Percentiles rank a stretch among this genome's conserved stretches.
Evolutionary conservation across 2,113 vertebrate genomes (phyloP).

Genomic region (Actinemys pallida): DNA sequence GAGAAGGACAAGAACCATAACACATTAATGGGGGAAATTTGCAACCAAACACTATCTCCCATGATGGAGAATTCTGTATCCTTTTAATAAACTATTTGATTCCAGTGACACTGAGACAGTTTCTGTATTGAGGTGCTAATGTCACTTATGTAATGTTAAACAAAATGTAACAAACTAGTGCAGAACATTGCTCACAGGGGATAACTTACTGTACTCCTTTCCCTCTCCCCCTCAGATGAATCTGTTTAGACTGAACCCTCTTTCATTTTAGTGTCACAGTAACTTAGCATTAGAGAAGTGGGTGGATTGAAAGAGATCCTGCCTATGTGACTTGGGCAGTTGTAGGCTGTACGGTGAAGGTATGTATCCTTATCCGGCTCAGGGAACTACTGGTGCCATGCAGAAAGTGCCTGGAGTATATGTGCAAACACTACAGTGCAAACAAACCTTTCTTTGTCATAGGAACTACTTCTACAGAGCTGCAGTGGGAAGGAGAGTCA

Average conservation of each 20-base stretch:
- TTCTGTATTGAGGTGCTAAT: neutral
- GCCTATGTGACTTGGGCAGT: neutral
- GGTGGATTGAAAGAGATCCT: neutral
- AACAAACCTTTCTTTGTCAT: neutral
- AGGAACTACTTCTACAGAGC: neutral
- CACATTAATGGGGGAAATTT: neutral
- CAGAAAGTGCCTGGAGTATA: neutral
- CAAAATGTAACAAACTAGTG: neutral
- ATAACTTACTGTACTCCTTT: neutral
- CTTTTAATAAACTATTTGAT: neutral
- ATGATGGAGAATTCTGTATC: neutral
- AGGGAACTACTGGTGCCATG: fast-evolving
- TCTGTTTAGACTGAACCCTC: neutral
- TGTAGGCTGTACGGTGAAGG: neutral
- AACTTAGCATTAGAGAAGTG: neutral
- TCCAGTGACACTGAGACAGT: neutral
- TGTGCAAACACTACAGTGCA: fast-evolving
- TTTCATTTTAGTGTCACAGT: neutral
- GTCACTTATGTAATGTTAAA: neutral
- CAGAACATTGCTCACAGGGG: neutral
- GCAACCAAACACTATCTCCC: neutral
- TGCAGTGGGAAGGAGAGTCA: neutral
- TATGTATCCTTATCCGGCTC: fast-evolving
- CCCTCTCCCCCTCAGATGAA: neutral
- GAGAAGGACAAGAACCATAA: neutral